Evolutionary conservation across 2,113 vertebrate species (phyloP), one percentile per base, ranked within the genome.

Genomic region (Halcyon senegalensis): DNA sequence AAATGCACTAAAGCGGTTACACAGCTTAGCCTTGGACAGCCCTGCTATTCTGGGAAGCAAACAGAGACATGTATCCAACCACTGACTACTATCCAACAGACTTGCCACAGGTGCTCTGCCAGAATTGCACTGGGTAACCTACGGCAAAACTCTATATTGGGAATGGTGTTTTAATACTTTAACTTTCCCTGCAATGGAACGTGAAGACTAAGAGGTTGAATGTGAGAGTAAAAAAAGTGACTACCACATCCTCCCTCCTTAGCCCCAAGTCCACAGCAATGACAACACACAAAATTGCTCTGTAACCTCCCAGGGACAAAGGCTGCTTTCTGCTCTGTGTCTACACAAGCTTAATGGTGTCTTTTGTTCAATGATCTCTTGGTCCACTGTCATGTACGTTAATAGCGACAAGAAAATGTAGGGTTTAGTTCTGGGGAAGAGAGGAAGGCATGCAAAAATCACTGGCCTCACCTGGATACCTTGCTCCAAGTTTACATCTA

Each of bases 111-210:
- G 28, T 64, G 12, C 30, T 53, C 33, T 75, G 46, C 84, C 30
- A 62, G 17, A 43, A 37, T 2, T 51, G 24, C 51, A 25, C 35
- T 21, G 16, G 33, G 5, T 30, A 3, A n/a, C 44, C 44, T 48
- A 12, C n/a, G 48, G 56, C 41, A 56, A 77, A 77, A 44, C 16
- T 11, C 11, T 53, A 16, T 5, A 7, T 53, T 19, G 16, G 50
- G 35, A 58, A 67, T 11, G 11, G 33, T 13, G 37, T 13, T 80
- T 68, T 31, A 48, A 31, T 39, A 31, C 1, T 1, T 27, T 31
- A 60, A 20, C 16, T 16, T 7, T 19, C 62, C n/a, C n/a, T 41
- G 24, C 1, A 1, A 11, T 4, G 5, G 15, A 19, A 37, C 33
- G 19, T 10, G 16, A 77, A 56, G 31, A 30, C 53, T 11, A 39